Percentiles rank a stretch among this genome's conserved stretches.
These are phyloP conservation scores for Misgurnus mizolepis DNA, from an alignment of 2,113 vertebrate genomes.

Conservation along the genomic window DNA sequence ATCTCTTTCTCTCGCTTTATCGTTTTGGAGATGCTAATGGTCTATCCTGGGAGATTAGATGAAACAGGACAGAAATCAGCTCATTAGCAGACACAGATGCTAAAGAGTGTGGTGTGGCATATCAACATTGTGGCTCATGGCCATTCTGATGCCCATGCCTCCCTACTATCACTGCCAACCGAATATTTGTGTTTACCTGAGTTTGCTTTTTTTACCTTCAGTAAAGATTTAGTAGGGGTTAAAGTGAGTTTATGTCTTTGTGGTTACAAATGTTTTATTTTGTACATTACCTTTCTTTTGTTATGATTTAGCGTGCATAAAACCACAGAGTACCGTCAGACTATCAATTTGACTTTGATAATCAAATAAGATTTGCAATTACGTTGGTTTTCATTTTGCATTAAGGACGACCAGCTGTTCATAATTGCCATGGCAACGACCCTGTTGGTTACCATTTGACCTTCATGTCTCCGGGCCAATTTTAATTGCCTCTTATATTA, in stretches of 20 bases:
- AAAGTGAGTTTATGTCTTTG: not conserved
- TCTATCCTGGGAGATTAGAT: conserved; percentile 61
- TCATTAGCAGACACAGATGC: conserved; percentile 60
- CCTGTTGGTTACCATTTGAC: conserved; percentile 57
- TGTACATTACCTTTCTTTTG: not conserved
- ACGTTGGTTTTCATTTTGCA: conserved; percentile 36
- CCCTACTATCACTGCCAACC: conserved; percentile 7
- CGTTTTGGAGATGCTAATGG: conserved; percentile 59
- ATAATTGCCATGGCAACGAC: conserved; percentile 57
- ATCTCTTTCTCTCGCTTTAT: conserved; percentile 25
- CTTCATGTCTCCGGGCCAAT: conserved; percentile 57
- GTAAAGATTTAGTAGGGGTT: not conserved
- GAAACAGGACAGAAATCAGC: conserved; percentile 57
- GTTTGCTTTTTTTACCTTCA: not conserved
- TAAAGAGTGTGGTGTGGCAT: conserved; percentile 54
- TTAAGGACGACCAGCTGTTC: conserved; percentile 48
- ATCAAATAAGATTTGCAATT: conserved; percentile 53
- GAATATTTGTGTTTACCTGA: not conserved
- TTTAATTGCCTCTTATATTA: conserved; percentile 58
- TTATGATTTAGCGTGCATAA: not conserved
- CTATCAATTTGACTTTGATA: conserved; percentile 56
- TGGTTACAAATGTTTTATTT: not conserved
- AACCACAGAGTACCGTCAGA: not conserved
- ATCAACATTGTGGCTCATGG: conserved; percentile 43
- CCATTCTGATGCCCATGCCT: conserved; percentile 14